Conservation (phyloP, 2,888 invertebrate genomes). For the Platerodrilus igneus region DNA sequence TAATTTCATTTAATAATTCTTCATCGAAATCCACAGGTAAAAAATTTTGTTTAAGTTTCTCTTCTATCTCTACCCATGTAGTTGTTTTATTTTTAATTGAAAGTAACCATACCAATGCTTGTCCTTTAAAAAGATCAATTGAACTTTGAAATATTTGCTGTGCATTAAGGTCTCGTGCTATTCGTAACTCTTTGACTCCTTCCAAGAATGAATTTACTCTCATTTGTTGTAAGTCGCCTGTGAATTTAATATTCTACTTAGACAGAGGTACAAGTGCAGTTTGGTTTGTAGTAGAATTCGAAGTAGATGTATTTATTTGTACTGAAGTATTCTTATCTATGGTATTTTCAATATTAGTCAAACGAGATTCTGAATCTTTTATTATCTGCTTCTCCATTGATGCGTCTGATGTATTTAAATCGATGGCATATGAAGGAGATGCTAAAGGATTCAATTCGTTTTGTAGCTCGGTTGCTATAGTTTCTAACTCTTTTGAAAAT, state of each 20-base stretch:
- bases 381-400: no score
- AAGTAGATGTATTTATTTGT: no score
- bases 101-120: slow-evolving; percentile 28
- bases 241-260: slow-evolving; percentile 9
- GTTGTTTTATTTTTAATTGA: slow-evolving; percentile 12
- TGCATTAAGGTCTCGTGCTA: slow-evolving; percentile 18
- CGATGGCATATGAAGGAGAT: no score
- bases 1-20: slow-evolving; percentile 21
- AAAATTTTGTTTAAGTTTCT: slow-evolving; percentile 14
- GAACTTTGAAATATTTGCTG: slow-evolving; percentile 22
- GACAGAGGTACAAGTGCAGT: no score
- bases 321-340: no score
- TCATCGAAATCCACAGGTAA: slow-evolving; percentile 25
- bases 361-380: no score
- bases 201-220: slow-evolving; percentile 22
- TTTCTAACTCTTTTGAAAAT: no score
- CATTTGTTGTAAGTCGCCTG: background rate
- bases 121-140: slow-evolving; percentile 26
- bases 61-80: slow-evolving; percentile 18
- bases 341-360: no score
- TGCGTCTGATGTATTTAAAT: no score
- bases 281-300: no score
- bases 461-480: no score
- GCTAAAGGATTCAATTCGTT: no score
- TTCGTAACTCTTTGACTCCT: slow-evolving; percentile 26